A percentile compares a stretch with the other conserved stretches of the same genome.
phyloP scores from a whole-genome alignment of 2,888 invertebrate genomes.

The Euzophera pinguis region DNA sequence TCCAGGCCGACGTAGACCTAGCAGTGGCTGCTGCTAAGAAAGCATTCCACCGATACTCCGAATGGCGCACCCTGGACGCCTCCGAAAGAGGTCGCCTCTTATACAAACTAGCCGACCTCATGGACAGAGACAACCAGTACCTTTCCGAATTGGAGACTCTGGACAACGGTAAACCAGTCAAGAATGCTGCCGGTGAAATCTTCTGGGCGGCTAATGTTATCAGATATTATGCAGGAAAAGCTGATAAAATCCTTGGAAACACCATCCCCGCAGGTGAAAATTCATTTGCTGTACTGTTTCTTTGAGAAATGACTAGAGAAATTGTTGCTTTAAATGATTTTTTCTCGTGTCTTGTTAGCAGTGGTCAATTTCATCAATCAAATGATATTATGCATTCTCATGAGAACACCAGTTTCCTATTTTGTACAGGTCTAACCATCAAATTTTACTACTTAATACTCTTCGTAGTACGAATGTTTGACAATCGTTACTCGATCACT shows the following conservation, averaged over 20 bases:
- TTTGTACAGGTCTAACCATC: no score
- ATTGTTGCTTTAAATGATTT: no score
- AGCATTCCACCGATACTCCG: conserved; percentile 86
- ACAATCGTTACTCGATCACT: no score
- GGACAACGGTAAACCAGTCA: conserved; percentile 95
- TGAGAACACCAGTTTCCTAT: no score
- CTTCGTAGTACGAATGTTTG: no score
- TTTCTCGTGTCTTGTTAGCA: no score
- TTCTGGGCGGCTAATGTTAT: conserved; percentile 79
- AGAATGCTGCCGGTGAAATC: conserved; percentile 83
- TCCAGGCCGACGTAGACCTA: conserved; percentile 86
- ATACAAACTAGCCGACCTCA: conserved; percentile 84
- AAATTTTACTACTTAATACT: no score
- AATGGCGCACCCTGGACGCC: conserved; percentile 90
- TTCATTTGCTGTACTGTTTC: background rate
- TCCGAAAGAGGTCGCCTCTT: conserved; percentile 87
- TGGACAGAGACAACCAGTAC: conserved; percentile 85
- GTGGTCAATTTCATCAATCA: no score
- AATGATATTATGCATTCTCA: no score
- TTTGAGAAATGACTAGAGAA: background rate
- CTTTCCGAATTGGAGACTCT: conserved; percentile 93
- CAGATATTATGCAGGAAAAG: conserved; percentile 94
- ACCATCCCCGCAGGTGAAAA: conserved; percentile 82
- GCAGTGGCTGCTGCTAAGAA: conserved; percentile 89
- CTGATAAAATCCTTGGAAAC: conserved; percentile 90